Evolutionary conservation across 1,140 invertebrate species (phyloP).

Genomic region (Cotesia vestalis): DNA sequence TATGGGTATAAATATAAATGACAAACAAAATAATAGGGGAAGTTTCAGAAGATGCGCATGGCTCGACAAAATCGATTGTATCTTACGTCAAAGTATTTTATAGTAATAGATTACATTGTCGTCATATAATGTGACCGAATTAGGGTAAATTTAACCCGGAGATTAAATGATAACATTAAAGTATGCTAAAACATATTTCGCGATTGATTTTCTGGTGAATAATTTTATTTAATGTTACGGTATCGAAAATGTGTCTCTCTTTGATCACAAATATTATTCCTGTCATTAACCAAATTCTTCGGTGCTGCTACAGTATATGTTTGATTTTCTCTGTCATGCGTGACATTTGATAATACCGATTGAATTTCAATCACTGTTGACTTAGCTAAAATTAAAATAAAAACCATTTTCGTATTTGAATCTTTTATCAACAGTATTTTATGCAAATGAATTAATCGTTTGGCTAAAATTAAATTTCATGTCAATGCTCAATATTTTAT

Average conservation of each 20-base stretch:
- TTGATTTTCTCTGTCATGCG: not conserved
- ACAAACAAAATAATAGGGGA: not conserved
- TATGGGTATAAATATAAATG: not conserved
- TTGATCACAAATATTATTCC: too few relatives aligned
- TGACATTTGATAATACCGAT: too few relatives aligned
- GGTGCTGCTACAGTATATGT: not conserved
- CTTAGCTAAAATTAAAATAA: not conserved
- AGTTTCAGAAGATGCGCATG: constrained; percentile 2
- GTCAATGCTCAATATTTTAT: not conserved
- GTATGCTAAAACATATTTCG: not conserved
- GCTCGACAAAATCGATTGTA: constrained; percentile 18
- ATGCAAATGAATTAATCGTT: constrained; percentile 17
- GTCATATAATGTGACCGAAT: not conserved
- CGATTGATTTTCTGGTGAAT: not conserved
- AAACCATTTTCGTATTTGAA: not conserved
- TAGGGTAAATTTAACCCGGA: not conserved
- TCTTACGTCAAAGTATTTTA: constrained; percentile 18
- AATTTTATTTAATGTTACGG: not conserved
- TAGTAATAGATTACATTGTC: not conserved
- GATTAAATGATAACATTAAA: constrained; percentile 2
- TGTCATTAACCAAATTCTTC: not conserved
- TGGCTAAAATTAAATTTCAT: not conserved
- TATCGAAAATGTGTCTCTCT: not conserved
- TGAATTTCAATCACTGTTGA: not conserved
- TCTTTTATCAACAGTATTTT: constrained; percentile 9